Conservation (phyloP, 2,888 invertebrate species). For the Thyatira batis region DNA sequence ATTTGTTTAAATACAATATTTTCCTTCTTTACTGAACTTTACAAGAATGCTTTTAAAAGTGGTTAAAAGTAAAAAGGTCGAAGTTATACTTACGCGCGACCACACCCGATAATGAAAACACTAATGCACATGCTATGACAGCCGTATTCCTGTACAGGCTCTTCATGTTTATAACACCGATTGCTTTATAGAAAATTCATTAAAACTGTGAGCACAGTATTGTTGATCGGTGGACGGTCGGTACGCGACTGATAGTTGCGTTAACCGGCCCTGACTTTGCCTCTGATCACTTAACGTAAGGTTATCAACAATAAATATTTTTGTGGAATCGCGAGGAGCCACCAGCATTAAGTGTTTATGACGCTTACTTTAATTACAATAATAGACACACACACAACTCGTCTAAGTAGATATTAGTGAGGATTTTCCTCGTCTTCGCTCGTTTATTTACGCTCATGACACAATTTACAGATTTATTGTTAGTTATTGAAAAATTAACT, state of each 20-base stretch:
- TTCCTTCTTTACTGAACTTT: background rate
- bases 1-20: background rate
- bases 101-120: slow-evolving; percentile 29
- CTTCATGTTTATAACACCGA: slow-evolving; percentile 39
- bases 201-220: slow-evolving; percentile 24
- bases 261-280: slow-evolving; percentile 52
- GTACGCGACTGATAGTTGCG: slow-evolving; percentile 54
- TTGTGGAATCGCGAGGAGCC: slow-evolving; percentile 42
- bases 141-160: slow-evolving; percentile 26
- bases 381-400: slow-evolving; percentile 13
- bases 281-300: slow-evolving; percentile 48
- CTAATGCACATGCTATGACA: slow-evolving; percentile 30
- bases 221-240: slow-evolving; percentile 44
- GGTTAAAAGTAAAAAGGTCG: slow-evolving; percentile 1
- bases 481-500: background rate
- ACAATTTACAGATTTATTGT: slow-evolving; percentile 5
- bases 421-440: slow-evolving; percentile 36
- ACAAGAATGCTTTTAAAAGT: background rate
- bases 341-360: slow-evolving; percentile 21
- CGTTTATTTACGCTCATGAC: slow-evolving; percentile 6
- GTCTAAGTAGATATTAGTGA: slow-evolving; percentile 8
- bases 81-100: slow-evolving; percentile 46
- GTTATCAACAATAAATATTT: slow-evolving; percentile 62
- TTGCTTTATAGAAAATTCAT: slow-evolving; percentile 24
- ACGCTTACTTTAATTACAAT: slow-evolving; percentile 35